Evolutionary conservation across 2,113 vertebrate genomes (phyloP).

Genomic region (Monopterus albus): DNA sequence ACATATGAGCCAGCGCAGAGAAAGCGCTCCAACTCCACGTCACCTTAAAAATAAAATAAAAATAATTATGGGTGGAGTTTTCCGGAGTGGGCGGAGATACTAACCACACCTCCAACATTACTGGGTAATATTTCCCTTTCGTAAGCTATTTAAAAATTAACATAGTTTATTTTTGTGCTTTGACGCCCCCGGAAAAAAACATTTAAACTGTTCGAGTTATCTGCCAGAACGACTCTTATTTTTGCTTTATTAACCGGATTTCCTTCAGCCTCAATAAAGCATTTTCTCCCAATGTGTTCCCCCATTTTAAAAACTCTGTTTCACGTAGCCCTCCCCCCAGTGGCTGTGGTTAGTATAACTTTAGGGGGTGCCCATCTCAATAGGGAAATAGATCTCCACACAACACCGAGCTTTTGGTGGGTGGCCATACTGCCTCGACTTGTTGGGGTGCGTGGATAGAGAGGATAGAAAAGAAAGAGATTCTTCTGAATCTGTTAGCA

Average conservation of each 20-base stretch:
- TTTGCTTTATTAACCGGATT: conserved; percentile 62
- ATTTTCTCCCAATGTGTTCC: no score
- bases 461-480: no score
- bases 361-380: no score
- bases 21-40: conserved; percentile 75
- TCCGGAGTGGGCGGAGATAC: conserved; percentile 79
- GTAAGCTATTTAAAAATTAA: neutral
- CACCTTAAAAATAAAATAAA: conserved; percentile 78
- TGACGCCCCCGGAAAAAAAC: neutral
- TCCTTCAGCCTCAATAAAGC: conserved; percentile 43
- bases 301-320: no score
- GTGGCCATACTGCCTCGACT: no score
- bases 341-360: no score
- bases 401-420: no score
- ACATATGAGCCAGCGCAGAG: conserved; percentile 23
- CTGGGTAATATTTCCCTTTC: neutral
- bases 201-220: neutral
- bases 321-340: no score
- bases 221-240: conserved; percentile 23
- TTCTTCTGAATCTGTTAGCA: no score
- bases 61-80: conserved; percentile 70
- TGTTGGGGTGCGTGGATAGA: no score
- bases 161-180: no score
- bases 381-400: no score
- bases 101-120: conserved; percentile 34